phyloP scores from a whole-genome alignment of 2,888 invertebrate species.

The Steinernema carpocapsae region DNA sequence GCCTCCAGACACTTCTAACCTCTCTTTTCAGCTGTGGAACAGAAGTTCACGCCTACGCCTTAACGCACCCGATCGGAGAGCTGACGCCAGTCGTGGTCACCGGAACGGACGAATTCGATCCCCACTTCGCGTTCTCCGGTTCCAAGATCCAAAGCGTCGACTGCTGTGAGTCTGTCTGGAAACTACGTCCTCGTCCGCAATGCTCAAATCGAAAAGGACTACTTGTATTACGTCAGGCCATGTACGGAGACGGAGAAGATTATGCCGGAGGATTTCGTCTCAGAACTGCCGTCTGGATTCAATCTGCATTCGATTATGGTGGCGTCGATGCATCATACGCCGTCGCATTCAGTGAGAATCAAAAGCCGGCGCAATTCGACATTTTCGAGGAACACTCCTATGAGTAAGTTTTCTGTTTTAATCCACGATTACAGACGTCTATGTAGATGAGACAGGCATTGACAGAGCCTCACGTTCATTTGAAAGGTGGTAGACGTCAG shows the following conservation, averaged over 20 bases:
- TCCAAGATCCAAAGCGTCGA: not conserved
- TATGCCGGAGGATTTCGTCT: not conserved
- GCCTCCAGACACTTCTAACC: too few species aligned
- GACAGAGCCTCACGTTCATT: too few species aligned
- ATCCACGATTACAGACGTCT: too few species aligned
- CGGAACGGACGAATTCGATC: not conserved
- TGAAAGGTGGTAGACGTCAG: too few species aligned
- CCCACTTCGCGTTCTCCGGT: slow-evolving; percentile 19
- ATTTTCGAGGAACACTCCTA: not conserved
- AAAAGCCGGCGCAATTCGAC: too few species aligned
- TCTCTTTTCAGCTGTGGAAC: not conserved
- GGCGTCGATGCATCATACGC: not conserved
- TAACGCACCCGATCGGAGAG: slow-evolving; percentile 33
- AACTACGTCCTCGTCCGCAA: slow-evolving; percentile 1
- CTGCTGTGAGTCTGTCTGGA: not conserved
- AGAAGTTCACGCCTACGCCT: not conserved
- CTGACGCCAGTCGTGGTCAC: slow-evolving; percentile 18
- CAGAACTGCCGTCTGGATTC: slow-evolving; percentile 5
- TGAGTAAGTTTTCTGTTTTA: too few species aligned
- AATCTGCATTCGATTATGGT: not conserved
- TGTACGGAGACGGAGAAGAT: not conserved
- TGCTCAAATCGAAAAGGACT: not conserved
- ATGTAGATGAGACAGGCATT: too few species aligned
- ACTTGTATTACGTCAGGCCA: not conserved
- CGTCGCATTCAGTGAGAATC: not conserved